Evolutionary conservation across 2,888 invertebrate genomes (phyloP), one percentile per base, ranked within the genome.

Genomic region (Mesorhabditis sp.): DNA sequence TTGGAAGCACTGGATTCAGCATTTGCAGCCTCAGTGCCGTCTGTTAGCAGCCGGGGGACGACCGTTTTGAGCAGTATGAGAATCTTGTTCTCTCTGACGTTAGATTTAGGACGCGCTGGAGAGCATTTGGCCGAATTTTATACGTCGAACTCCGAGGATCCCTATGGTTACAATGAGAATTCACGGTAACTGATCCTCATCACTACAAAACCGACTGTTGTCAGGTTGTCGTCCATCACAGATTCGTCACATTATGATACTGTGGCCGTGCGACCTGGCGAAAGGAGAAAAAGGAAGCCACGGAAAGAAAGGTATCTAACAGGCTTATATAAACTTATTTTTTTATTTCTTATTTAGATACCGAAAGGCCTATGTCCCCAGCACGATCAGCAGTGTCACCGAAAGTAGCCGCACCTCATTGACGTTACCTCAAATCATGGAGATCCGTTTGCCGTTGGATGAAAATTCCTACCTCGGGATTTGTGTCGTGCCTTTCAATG

Each of bases 51-150:
- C n/a, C 58, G 58, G n/a, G 58, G 58, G 10, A 50, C 58, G 10
- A 50, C 58, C 58, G 58, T 50, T 50, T 50, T 50, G 58, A 50
- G 58, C 58, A 50, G 58, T 50, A n/a, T 13, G 58, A 13, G 58
- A 50, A n/a, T 10, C n/a, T 50, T n/a, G 58, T 50, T 50, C n/a
- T 6, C 41, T 62, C 28, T 15, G 7, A 6, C 6, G 7, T 62
- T 62, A 15, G 41, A n/a, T 72, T 45, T 65, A 74, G 74, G 79
- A 64, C 64, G 83, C 62, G 83, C 83, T 7, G 83, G 83, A 4
- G 83, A 83, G 67, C 78, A 81, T 58, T 71, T 83, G 50, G 83
- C 83, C 15, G 82, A 83, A 41, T 61, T 75, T 44, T 80, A 77
- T 66, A 82, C 76, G 4, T 80, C 79, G 0, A 78, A 77, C 43